Evolutionary conservation across 2,888 invertebrate genomes (phyloP), one percentile per base, ranked within the genome.

Genomic region (Nymphalis urticae): DNA sequence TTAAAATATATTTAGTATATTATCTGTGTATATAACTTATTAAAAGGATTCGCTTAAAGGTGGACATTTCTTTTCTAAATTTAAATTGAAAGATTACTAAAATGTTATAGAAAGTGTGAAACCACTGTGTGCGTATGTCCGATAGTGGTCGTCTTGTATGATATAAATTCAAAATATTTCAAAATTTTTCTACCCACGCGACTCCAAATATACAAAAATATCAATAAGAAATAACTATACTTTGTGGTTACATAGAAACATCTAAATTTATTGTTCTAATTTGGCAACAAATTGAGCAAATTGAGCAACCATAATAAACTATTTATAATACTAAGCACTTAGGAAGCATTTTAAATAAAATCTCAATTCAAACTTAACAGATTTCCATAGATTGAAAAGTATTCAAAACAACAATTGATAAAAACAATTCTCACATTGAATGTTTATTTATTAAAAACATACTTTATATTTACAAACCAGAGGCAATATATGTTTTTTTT

Each of bases 221-320:
- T 70, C 56, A 68, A 68, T 64, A 73, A 68, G 56, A 69, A 62
- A 64, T 58, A 13, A 66, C 48, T 53, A 47, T 61, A 53, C 42
- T 66, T 51, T 27, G 48, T 62, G 64, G 64, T 64, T 48, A 75
- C 62, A 69, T 74, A 73, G 69, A 72, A 74, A 71, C 73, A 69
- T 69, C 68, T 66, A 68, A 62, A 21, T 67, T 72, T 73, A 73
- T 74, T 73, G 72, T 72, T 68, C 75, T 76, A 72, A 74, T 66
- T 68, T 74, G 75, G 90, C 90, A 90, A 90, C 88, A 84, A 73
- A 90, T 89, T 88, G 87, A 88, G 86, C 88, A 87, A 87, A 82
- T 90, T 89, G 87, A 89, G 89, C 88, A 87, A 85, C 83, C 82
- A 87, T 80, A 87, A 86, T 83, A 69, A 70, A 67, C 67, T 73